Evolutionary conservation across 2,797 vertebrate genomes (phyloP).

Genomic region (Buphagus erythrorhynchus): DNA sequence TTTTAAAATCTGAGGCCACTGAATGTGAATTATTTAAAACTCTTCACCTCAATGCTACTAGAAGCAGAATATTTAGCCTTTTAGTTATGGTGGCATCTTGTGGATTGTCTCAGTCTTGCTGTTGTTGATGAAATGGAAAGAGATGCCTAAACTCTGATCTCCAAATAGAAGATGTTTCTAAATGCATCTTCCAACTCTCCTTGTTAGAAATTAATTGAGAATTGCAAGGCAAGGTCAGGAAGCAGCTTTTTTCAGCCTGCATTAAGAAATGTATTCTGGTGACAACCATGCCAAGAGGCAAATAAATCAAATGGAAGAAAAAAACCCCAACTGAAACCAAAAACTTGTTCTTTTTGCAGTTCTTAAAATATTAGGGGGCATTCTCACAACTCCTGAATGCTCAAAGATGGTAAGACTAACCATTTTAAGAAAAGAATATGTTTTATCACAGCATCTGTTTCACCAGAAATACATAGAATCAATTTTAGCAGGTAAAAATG

Average conservation of each 20-base stretch:
- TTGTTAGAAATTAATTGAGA: background rate
- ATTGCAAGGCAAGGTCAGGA: background rate
- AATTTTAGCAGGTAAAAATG: background rate
- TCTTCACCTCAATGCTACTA: background rate
- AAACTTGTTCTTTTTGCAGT: background rate
- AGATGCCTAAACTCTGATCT: background rate
- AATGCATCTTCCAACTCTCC: background rate
- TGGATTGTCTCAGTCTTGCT: background rate
- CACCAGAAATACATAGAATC: background rate
- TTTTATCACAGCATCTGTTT: background rate
- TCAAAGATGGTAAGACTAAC: background rate
- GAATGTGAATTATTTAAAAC: background rate
- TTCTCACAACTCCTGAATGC: background rate
- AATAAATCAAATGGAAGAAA: background rate
- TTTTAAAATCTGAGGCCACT: background rate
- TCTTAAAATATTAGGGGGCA: background rate
- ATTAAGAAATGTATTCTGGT: background rate
- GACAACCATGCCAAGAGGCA: background rate
- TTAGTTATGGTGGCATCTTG: background rate
- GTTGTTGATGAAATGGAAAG: background rate
- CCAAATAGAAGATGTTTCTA: background rate
- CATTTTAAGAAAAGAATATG: background rate
- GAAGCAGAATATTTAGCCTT: background rate
- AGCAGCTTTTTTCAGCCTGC: background rate
- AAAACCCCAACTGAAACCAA: rapidly evolving